Conservation (phyloP, 2,888 invertebrate genomes). For the Leptarthrus brevirostris region DNA sequence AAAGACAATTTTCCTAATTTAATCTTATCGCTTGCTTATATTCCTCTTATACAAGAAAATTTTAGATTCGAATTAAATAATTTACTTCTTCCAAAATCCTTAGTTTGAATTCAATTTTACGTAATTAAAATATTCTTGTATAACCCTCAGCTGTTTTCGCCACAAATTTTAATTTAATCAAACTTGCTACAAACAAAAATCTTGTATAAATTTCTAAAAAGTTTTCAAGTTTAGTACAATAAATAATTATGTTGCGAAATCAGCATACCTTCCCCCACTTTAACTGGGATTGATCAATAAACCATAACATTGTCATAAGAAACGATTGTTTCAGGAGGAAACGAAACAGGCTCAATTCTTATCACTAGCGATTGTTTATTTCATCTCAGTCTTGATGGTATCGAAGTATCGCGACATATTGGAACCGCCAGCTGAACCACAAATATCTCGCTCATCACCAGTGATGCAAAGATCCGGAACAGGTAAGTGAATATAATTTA, state of each 20-base stretch:
- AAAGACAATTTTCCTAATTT: neutral
- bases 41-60: constrained; percentile 20
- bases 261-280: constrained; percentile 45
- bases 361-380: constrained; percentile 98
- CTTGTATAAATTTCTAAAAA: no score
- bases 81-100: no score
- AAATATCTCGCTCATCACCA: constrained; percentile 73
- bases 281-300: constrained; percentile 50
- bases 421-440: constrained; percentile 86
- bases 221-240: neutral
- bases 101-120: no score
- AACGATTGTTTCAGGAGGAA: constrained; percentile 84
- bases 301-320: constrained; percentile 54
- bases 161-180: no score
- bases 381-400: constrained; percentile 99
- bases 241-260: neutral
- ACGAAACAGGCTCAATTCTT: constrained; percentile 99
- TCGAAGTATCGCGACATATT: constrained; percentile 99
- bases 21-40: constrained; percentile 11
- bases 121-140: constrained; percentile 20
- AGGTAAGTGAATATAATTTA: constrained; percentile 4
- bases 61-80: neutral
- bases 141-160: constrained; percentile 29
- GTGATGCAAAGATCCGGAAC: constrained; percentile 67
- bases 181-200: no score